Conservation (phyloP, 2,113 vertebrate genomes). For the Phoenicopterus ruber region DNA sequence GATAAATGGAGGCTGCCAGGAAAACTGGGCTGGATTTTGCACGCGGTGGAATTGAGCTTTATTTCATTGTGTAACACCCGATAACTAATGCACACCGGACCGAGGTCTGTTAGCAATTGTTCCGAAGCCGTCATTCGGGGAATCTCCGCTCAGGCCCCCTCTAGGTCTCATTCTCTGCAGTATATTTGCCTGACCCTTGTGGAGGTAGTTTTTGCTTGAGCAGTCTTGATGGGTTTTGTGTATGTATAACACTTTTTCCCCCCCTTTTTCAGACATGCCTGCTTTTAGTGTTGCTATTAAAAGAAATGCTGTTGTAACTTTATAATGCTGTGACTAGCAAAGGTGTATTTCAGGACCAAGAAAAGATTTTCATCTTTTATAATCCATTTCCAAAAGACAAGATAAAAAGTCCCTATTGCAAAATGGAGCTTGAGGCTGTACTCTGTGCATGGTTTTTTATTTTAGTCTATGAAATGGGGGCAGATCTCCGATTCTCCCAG, state of each 20-base stretch:
- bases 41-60: slow-evolving; percentile 29
- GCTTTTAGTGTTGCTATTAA: neutral
- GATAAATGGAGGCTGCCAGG: slow-evolving; percentile 89
- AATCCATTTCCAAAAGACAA: neutral
- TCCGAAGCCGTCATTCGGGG: rapidly evolving
- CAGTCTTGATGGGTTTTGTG: neutral
- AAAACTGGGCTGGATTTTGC: slow-evolving; percentile 85
- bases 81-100: neutral
- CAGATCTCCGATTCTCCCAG: slow-evolving; percentile 26
- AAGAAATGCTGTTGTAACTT: neutral
- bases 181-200: rapidly evolving
- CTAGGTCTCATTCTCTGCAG: rapidly evolving
- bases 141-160: neutral
- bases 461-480: neutral
- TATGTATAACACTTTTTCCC: rapidly evolving
- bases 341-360: neutral
- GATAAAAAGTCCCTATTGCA: neutral
- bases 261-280: neutral
- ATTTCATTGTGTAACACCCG: neutral
- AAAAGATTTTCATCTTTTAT: neutral
- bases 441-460: neutral
- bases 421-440: neutral
- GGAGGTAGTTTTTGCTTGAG: neutral
- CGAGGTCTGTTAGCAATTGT: neutral
- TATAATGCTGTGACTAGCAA: neutral